These are phyloP conservation scores for Halcyon leucocephala DNA, from an alignment of 2,797 vertebrate species.

Conservation along the genomic window DNA sequence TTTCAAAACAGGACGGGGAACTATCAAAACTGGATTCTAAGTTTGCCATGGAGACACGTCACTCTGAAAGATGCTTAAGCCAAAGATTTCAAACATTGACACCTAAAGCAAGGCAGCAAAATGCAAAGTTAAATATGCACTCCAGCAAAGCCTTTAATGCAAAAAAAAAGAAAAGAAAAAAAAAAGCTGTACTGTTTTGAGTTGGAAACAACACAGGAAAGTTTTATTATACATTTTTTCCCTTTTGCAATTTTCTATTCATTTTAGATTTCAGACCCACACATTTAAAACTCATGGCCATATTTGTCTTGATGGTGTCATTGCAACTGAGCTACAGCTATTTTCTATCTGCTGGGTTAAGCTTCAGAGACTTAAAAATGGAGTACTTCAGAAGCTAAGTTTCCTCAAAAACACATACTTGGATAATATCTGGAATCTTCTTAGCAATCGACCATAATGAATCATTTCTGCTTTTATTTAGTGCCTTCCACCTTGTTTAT, in stretches of 20 bases:
- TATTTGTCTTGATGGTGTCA: neutral
- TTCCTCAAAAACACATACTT: neutral
- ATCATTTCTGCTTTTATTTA: neutral
- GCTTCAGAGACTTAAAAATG: neutral
- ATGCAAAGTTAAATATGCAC: neutral
- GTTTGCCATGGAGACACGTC: neutral
- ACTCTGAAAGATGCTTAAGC: neutral
- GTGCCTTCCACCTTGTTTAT: neutral
- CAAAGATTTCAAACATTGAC: neutral
- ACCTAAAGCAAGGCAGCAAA: neutral
- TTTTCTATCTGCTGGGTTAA: neutral
- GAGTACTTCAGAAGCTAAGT: neutral
- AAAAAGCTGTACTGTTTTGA: neutral
- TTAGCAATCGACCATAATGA: neutral
- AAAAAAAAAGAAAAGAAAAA: too few relatives aligned
- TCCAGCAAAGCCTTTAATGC: neutral
- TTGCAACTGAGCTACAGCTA: neutral
- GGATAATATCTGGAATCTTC: neutral
- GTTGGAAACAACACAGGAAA: neutral
- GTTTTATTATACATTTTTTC: neutral
- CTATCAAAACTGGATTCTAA: conserved; percentile 22
- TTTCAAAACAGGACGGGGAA: conserved; percentile 24
- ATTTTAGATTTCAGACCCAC: neutral
- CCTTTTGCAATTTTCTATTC: neutral
- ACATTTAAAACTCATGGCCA: neutral